Evolutionary conservation across 2,797 vertebrate species (phyloP), one percentile per base, ranked within the genome.

Genomic region (Thalassophryne amazonica): DNA sequence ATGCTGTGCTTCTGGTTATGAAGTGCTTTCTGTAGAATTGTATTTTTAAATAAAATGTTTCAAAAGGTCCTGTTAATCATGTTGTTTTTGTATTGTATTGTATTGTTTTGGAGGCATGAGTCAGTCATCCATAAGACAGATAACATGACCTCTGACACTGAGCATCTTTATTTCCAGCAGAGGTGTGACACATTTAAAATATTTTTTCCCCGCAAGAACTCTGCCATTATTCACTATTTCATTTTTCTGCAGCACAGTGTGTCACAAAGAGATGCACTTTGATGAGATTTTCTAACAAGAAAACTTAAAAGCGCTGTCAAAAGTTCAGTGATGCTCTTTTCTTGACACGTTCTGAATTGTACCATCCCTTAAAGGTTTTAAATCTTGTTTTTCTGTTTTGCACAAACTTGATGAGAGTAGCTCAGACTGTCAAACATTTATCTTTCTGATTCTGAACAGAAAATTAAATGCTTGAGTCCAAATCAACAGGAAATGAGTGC

Each of bases 401-500:
- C 10, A 9, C 15, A 18, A 41, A 21, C 23, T 12, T 28, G 8
- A 22, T 19, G 9, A 14, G 30, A 0, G 10, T 2, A 2, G 18
- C 4, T 22, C 2, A 1, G 9, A 21, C 48, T 19, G 4, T 1
- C 16, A 20, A 19, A 3, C 3, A 20, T 3, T 22, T 1, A 5
- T 24, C n/a, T 11, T 15, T n/a, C 6, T 39, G 23, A 2, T 2
- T n/a, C 7, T 23, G 16, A 19, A 31, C 2, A 38, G 21, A 9
- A 52, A 16, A 43, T 17, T 25, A 25, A 58, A 40, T 9, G 28
- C 16, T 1, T 48, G 52, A 22, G 20, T 9, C 16, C 16, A 17
- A 1, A 16, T n/a, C 23, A 40, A 48, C 75, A 78, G 78, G 66
- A 78, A 71, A 20, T 46, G n/a, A 22, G 5, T 9, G 2, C 6